Evolutionary conservation across 2,797 vertebrate genomes (phyloP).

Genomic region (Acanthopagrus latus): DNA sequence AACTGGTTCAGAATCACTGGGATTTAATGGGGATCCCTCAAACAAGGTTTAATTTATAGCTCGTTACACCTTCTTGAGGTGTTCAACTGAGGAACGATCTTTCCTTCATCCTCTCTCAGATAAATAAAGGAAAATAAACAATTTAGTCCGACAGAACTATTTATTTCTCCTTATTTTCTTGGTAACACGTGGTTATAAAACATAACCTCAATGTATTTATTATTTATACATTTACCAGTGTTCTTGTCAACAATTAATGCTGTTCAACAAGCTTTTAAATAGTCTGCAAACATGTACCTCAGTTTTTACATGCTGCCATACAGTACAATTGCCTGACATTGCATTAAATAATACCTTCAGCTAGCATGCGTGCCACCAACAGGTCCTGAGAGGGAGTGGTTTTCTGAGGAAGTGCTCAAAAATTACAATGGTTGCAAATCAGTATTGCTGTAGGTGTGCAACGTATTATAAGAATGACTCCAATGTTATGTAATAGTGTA

Average conservation of each 20-base stretch:
- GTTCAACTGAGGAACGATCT: neutral
- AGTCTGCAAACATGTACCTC: too few species aligned
- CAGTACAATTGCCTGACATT: neutral
- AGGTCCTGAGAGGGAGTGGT: neutral
- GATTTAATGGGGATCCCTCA: neutral
- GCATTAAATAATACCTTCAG: neutral
- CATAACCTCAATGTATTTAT: neutral
- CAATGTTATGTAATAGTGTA: slow-evolving; percentile 24
- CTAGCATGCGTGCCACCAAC: neutral
- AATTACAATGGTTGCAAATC: slow-evolving; percentile 8
- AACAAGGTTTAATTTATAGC: neutral
- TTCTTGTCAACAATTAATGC: neutral
- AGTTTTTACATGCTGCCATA: neutral
- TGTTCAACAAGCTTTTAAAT: neutral
- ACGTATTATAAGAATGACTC: neutral
- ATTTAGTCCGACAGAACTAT: neutral
- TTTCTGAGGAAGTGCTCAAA: neutral
- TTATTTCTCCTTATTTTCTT: neutral
- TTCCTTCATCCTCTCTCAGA: neutral
- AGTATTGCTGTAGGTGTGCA: neutral
- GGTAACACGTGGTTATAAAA: neutral
- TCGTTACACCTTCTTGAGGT: neutral
- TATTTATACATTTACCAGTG: neutral
- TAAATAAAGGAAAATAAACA: neutral
- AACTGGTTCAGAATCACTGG: neutral